A percentile compares a stretch with the other conserved stretches of the same genome.
Evolutionary conservation across 92 coral and sea anemone genomes (phyloP).

Genomic region (Phenganax stokvisi): DNA sequence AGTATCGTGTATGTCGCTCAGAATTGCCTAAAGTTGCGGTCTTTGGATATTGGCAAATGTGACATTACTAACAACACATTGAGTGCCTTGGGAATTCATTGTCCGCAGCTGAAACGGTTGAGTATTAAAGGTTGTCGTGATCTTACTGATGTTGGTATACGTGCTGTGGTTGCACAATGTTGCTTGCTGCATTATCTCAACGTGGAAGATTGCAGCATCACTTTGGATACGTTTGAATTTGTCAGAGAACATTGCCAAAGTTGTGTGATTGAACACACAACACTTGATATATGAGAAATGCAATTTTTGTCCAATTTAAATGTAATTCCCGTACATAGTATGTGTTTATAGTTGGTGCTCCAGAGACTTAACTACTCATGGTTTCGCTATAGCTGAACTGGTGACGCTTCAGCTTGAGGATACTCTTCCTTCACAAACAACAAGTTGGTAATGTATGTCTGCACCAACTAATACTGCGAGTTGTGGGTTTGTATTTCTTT

Average conservation of each 20-base stretch:
- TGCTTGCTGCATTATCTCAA: slow-evolving; percentile 85
- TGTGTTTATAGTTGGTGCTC: not conserved
- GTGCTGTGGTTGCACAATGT: slow-evolving; percentile 83
- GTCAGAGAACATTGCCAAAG: slow-evolving; percentile 82
- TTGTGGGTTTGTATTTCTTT: no score
- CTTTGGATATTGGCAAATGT: slow-evolving; percentile 93
- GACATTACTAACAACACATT: slow-evolving; percentile 82
- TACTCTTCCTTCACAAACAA: no score
- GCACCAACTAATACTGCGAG: no score
- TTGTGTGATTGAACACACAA: slow-evolving; percentile 87
- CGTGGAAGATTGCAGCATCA: slow-evolving; percentile 84
- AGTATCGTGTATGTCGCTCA: slow-evolving; percentile 86
- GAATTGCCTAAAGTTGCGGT: slow-evolving; percentile 87
- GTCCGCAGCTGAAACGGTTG: slow-evolving; percentile 93
- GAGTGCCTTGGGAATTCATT: slow-evolving; percentile 86
- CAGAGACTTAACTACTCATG: no score
- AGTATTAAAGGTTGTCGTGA: slow-evolving; percentile 77
- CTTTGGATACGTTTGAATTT: slow-evolving; percentile 71
- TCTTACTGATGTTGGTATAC: slow-evolving; percentile 71
- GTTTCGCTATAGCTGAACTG: no score
- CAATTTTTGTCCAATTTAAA: not conserved
- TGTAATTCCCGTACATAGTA: not conserved
- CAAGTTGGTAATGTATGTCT: no score
- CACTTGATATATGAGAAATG: slow-evolving; percentile 17
- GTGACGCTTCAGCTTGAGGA: no score